Conservation (phyloP, 2,797 vertebrate species). For the Macrochelys suwanniensis region DNA sequence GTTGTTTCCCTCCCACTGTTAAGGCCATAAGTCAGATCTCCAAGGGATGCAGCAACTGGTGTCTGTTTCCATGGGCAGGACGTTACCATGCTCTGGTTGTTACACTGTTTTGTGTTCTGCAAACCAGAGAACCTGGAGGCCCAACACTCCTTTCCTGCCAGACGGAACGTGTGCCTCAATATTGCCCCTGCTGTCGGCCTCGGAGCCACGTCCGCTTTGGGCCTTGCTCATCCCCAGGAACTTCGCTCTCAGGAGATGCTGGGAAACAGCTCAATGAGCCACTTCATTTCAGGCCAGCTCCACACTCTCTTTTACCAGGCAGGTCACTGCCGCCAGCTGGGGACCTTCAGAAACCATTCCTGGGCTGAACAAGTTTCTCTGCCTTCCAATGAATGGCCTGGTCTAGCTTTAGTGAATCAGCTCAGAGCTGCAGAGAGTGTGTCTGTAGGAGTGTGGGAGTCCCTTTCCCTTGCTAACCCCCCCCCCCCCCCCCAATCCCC, state of each 20-base stretch:
- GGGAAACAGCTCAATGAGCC: background rate
- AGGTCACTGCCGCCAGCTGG: background rate
- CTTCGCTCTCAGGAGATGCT: background rate
- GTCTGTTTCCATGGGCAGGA: background rate
- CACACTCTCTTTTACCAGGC: background rate
- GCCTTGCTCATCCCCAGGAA: background rate
- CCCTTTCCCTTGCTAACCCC: constrained; percentile 76
- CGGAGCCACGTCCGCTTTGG: background rate
- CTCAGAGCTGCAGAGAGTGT: constrained; percentile 34
- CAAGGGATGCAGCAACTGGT: background rate
- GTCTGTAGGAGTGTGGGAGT: background rate
- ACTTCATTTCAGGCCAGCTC: background rate
- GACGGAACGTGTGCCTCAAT: constrained; percentile 48
- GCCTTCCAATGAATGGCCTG: background rate
- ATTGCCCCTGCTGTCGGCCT: constrained; percentile 60
- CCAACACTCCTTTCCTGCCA: background rate
- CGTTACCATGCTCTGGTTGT: background rate
- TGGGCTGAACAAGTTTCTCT: background rate
- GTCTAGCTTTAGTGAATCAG: background rate
- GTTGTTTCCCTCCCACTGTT: background rate
- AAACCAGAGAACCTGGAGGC: constrained; percentile 40
- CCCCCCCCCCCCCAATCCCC: constrained; percentile 71
- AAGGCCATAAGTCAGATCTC: background rate
- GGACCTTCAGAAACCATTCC: background rate
- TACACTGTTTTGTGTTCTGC: background rate